Base-by-base conservation (phyloP, 2,888 invertebrate species). In the Mimachlamys varia region DNA sequence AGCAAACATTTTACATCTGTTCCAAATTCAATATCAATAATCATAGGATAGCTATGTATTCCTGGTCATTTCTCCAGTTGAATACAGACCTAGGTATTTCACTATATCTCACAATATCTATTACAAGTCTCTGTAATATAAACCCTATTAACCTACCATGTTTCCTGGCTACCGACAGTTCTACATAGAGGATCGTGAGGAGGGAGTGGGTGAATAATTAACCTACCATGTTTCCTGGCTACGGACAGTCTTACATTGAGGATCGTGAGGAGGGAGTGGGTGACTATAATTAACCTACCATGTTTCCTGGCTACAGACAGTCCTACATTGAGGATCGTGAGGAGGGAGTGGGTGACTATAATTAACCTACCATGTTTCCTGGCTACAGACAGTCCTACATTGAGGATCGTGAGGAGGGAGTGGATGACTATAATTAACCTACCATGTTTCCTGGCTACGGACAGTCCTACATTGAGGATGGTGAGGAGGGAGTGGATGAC, bases 381-480 rank as follows among this genome's bases (percentile, higher is more conserved):
- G 44, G 99, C 99, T 38, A 99, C 97, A 12, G 99, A 99, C 87
- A 99, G 97, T 0, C 99, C 99, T 0, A 98, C 98, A 93, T 98
- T 98, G 92, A 99, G 97, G 38, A 99, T 98, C 94, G 98, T 97
- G 90, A 98, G 97, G 90, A 99, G 97, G 95, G 98, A 98, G 90
- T 98, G 98, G 58, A 98, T 98, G 22, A 98, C 98, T 93, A 98
- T n/a, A n/a, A n/a, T n/a, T n/a, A n/a, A n/a, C n/a, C n/a, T n/a
- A n/a, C n/a, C n/a, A n/a, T n/a, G 96, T 92, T 98, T 98, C 94
- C 99, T 97, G 44, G 99, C 99, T 38, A 99, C 97, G 10, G 99
- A 99, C 87, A 99, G 97, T 0, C 99, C 99, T 0, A 98, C 98
- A 93, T 98, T 98, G 92, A 99, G 97, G 38, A 99, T 98, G 94